Evolutionary conservation across 2,113 vertebrate species (phyloP), one percentile per base, ranked within the genome.

Genomic region (Nansenia antarctica): DNA sequence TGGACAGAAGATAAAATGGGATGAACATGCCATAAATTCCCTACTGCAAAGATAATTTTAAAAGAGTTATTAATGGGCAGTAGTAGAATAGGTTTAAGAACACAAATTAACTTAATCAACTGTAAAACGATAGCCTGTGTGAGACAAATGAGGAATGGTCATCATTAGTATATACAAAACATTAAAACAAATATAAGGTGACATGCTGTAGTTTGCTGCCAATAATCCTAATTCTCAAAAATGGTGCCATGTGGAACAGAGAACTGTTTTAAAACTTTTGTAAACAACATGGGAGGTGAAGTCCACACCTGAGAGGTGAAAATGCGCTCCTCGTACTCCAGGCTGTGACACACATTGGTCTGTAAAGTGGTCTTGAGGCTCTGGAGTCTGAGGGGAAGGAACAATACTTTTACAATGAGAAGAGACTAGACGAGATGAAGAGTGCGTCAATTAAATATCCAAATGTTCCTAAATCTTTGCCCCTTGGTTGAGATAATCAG

Each of bases 271-370:
- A 6, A n/a, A n/a, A n/a, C n/a, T n/a, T 18, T 20, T 42, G 14
- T 6, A 2, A 39, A 3, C 5, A 31, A 24, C 2, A 71, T 45
- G 37, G 2, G 1, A 2, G 49, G 11, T 52, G 3, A 62, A 24
- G 18, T 29, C 62, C 82, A 64, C 52, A 93, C 92, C 91, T 93
- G 83, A n/a, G 89, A 85, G 42, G 83, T 85, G 81, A 92, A 90
- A 55, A 90, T 69, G 62, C 53, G 79, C 59, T 90, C 72, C 78
- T 92, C 92, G 0, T 87, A 82, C 65, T 91, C 84, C 42, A 88
- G 18, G 15, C 81, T 83, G 62, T 77, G 79, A 64, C 67, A 75
- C 3, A 32, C 8, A 11, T 82, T 77, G 35, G 12, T 82, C 78
- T 89, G 79, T 53, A 92, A 76, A 2, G 79, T 45, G 20, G 42